Conservation (phyloP, 2,888 invertebrate genomes). For the Acheta domesticus region DNA sequence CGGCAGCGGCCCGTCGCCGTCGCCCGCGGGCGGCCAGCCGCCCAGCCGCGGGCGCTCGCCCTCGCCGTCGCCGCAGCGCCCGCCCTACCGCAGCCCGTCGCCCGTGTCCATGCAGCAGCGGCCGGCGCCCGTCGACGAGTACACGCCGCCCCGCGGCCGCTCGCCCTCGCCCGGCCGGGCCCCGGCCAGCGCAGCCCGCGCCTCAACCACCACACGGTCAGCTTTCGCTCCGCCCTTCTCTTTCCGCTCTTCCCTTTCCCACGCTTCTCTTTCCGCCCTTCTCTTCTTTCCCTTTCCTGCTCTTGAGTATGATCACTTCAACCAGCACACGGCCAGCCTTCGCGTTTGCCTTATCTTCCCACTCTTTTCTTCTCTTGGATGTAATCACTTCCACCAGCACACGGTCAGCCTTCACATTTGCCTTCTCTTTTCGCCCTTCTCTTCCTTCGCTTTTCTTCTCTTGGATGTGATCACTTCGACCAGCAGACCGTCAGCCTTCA, state of each 20-base stretch:
- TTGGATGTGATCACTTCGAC: too few species aligned
- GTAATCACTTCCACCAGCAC: too few species aligned
- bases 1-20: conserved; percentile 29
- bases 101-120: conserved; percentile 28
- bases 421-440: too few species aligned
- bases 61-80: conserved; percentile 20
- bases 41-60: not conserved
- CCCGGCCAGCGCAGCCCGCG: not conserved
- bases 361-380: not conserved
- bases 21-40: not conserved
- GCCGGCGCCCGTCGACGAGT: conserved; percentile 23
- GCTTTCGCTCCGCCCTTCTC: not conserved
- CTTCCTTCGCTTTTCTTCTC: too few species aligned
- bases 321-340: not conserved
- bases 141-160: not conserved
- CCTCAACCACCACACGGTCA: not conserved
- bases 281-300: too few species aligned
- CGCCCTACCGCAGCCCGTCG: conserved; percentile 34
- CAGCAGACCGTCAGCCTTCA: too few species aligned
- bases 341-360: not conserved
- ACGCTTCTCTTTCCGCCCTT: too few species aligned
- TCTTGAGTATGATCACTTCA: too few species aligned
- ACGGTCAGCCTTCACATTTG: too few species aligned
- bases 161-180: not conserved
- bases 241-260: not conserved